phyloP scores from a whole-genome alignment of 2,888 invertebrate species.

The Lordiphosa andalusiaca region DNA sequence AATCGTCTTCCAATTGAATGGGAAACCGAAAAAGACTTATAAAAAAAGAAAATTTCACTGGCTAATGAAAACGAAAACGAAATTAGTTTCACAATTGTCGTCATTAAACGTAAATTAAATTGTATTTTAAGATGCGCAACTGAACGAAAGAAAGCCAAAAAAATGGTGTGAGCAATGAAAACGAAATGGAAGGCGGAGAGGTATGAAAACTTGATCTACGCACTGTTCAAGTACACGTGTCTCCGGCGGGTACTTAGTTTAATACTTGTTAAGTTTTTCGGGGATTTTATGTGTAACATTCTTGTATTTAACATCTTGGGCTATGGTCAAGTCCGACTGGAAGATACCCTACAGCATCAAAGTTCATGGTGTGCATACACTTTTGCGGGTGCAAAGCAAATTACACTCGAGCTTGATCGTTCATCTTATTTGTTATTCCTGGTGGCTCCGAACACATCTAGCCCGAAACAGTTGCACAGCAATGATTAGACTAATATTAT shows the following conservation, averaged over 20 bases:
- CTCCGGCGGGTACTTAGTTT: neutral
- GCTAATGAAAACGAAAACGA: slow-evolving; percentile 69
- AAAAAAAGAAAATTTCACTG: slow-evolving; percentile 52
- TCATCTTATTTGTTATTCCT: too few species aligned
- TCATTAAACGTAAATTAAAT: slow-evolving; percentile 72
- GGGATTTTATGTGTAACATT: neutral
- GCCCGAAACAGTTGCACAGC: too few species aligned
- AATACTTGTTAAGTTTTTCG: neutral
- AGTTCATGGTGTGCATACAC: too few species aligned
- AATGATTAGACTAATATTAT: too few species aligned
- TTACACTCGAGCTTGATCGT: too few species aligned
- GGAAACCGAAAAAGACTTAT: neutral
- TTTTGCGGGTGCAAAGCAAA: too few species aligned
- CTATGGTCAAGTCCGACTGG: too few species aligned
- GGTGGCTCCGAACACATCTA: too few species aligned
- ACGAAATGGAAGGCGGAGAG: slow-evolving; percentile 38
- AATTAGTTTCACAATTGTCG: slow-evolving; percentile 74
- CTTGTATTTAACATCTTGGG: neutral
- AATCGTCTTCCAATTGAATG: neutral
- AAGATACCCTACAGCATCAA: too few species aligned
- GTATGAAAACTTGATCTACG: slow-evolving; percentile 48
- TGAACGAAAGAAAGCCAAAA: slow-evolving; percentile 29
- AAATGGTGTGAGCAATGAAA: slow-evolving; percentile 31
- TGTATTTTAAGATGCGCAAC: slow-evolving; percentile 54
- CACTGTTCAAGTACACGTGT: slow-evolving; percentile 59